phyloP scores from a whole-genome alignment of 2,888 invertebrate species.

The Coelopa pilipes region DNA sequence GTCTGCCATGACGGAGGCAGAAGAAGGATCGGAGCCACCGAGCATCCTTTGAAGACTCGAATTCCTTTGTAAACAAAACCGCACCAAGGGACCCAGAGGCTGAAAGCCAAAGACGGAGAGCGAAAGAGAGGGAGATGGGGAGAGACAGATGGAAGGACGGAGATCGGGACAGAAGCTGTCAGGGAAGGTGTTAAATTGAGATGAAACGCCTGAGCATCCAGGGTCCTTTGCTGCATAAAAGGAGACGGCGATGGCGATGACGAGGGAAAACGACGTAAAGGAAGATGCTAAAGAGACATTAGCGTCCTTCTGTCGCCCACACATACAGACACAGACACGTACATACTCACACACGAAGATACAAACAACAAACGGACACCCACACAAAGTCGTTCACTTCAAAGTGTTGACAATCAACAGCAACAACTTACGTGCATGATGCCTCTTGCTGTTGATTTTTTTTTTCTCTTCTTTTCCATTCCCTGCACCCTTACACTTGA shows the following conservation, averaged over 20 bases:
- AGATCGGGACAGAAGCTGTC: neutral
- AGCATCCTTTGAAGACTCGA: slow-evolving; percentile 34
- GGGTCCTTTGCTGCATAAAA: neutral
- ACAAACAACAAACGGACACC: slow-evolving; percentile 16
- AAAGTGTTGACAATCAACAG: slow-evolving; percentile 39
- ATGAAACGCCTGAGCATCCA: slow-evolving; percentile 29
- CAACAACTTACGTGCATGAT: slow-evolving; percentile 15
- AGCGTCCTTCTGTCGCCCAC: slow-evolving; percentile 29
- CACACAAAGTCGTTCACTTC: slow-evolving; percentile 29
- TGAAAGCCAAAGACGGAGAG: too few relatives aligned
- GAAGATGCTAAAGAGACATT: slow-evolving; percentile 41
- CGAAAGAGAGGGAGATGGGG: too few relatives aligned
- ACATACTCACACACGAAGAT: neutral
- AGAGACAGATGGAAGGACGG: neutral
- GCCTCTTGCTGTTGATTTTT: slow-evolving; percentile 14
- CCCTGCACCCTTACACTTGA: neutral
- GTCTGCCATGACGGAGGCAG: slow-evolving; percentile 41
- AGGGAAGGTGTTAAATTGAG: slow-evolving; percentile 39
- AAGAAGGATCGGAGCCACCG: slow-evolving; percentile 40
- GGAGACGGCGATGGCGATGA: slow-evolving; percentile 15
- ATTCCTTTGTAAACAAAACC: slow-evolving; percentile 57
- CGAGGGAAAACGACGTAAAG: slow-evolving; percentile 33
- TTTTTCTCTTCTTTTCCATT: neutral
- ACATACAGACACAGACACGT: slow-evolving; percentile 24
- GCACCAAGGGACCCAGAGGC: slow-evolving; percentile 5